Evolutionary conservation across 2,888 invertebrate species (phyloP).

Genomic region (Bursaphelenchus okinawaensis): DNA sequence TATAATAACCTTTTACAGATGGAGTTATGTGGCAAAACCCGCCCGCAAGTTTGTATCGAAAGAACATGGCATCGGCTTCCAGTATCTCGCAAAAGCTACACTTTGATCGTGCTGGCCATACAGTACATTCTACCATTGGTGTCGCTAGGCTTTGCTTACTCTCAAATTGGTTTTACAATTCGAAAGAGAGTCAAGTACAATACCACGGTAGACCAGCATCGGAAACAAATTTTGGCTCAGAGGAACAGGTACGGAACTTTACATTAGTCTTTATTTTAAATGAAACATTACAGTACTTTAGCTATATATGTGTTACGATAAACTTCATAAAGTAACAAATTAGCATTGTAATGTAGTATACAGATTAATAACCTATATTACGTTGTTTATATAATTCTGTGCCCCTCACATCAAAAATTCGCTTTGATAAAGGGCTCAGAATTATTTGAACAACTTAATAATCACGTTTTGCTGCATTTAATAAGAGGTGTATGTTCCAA

Average conservation of each 20-base stretch:
- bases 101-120: constrained; percentile 42
- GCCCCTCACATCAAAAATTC: too few species aligned
- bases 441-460: too few species aligned
- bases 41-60: constrained; percentile 42
- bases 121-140: constrained; percentile 43
- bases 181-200: constrained; percentile 34
- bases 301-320: too few species aligned
- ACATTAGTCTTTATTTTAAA: not conserved
- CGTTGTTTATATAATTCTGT: too few species aligned
- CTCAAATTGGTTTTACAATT: constrained; percentile 54
- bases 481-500: too few species aligned
- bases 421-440: too few species aligned
- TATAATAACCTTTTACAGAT: constrained; percentile 28
- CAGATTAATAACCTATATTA: too few species aligned
- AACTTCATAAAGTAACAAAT: too few species aligned
- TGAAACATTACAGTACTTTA: not conserved
- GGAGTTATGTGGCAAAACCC: constrained; percentile 25
- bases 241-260: constrained; percentile 24
- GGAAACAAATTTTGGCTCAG: constrained; percentile 27
- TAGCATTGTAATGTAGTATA: too few species aligned
- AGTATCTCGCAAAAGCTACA: constrained; percentile 43
- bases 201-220: constrained; percentile 31
- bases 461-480: too few species aligned
- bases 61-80: constrained; percentile 43
- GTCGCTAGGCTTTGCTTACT: constrained; percentile 48